These are phyloP conservation scores for Strix uralensis DNA, from an alignment of 2,113 vertebrate species.

Conservation along the genomic window DNA sequence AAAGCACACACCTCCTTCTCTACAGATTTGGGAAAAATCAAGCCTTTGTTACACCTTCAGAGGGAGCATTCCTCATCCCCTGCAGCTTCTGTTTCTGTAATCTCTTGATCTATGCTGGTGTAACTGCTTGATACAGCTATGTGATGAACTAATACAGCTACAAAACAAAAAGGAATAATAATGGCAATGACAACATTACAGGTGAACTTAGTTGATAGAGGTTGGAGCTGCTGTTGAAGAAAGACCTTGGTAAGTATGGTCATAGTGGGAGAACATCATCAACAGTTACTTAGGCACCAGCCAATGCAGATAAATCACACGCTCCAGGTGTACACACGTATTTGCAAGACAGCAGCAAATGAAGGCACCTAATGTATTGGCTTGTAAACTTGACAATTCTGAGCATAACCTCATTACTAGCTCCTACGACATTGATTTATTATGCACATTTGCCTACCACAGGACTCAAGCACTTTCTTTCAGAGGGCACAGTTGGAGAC, in stretches of 20 bases:
- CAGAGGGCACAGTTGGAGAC: background rate
- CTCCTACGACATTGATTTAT: background rate
- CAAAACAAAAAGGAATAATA: background rate
- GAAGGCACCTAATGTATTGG: background rate
- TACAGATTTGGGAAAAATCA: background rate
- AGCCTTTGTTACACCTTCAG: background rate
- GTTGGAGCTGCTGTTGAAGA: background rate
- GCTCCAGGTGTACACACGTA: background rate
- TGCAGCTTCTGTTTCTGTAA: background rate
- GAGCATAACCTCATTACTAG: background rate
- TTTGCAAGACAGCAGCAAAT: background rate
- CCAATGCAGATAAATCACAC: background rate
- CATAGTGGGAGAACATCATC: background rate
- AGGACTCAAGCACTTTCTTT: background rate
- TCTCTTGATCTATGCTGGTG: background rate
- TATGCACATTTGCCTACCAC: background rate
- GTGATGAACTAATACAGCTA: background rate
- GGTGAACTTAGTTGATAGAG: background rate
- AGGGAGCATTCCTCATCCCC: background rate
- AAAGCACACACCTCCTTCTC: background rate
- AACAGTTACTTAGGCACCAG: background rate
- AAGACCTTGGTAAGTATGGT: background rate
- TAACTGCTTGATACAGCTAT: background rate
- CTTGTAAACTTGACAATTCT: background rate
- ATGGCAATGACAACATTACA: background rate